Percentiles rank a stretch among this genome's conserved stretches.
Evolutionary conservation across 2,113 vertebrate species (phyloP).

Genomic region (Anser brachyrhynchus): DNA sequence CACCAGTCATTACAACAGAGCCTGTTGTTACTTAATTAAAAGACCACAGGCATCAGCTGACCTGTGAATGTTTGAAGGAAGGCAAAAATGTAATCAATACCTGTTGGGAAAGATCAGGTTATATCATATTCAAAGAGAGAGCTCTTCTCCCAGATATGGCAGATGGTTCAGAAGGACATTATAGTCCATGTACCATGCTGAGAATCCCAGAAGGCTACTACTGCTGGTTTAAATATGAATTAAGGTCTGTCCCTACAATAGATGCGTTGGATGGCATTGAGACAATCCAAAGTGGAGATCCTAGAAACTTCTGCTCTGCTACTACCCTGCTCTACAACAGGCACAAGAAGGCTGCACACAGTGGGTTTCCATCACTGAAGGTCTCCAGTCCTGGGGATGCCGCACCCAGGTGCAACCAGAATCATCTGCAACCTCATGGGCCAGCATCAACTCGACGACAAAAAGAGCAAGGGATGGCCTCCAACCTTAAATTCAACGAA

Average conservation of each 20-base stretch:
- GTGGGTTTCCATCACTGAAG: background rate
- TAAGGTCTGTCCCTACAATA: background rate
- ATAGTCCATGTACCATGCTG: background rate
- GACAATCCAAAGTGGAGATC: background rate
- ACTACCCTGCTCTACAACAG: background rate
- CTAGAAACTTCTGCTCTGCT: background rate
- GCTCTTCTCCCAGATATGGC: background rate
- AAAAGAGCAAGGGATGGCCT: background rate
- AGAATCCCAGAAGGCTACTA: background rate
- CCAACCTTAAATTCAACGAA: background rate
- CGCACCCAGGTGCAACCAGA: background rate
- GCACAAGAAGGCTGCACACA: fast-evolving
- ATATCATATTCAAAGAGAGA: background rate
- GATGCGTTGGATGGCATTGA: background rate
- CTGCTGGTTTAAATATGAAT: background rate
- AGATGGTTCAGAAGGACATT: background rate
- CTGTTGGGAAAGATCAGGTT: background rate
- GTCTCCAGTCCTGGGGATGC: background rate
- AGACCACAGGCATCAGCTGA: background rate
- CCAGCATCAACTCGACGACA: background rate
- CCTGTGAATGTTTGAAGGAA: fast-evolving
- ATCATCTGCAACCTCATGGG: background rate
- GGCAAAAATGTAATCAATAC: background rate
- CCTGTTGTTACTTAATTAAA: background rate
- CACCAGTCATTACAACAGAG: background rate